Conservation (phyloP, 2,113 vertebrate genomes). For the Gorsachius goisagi region DNA sequence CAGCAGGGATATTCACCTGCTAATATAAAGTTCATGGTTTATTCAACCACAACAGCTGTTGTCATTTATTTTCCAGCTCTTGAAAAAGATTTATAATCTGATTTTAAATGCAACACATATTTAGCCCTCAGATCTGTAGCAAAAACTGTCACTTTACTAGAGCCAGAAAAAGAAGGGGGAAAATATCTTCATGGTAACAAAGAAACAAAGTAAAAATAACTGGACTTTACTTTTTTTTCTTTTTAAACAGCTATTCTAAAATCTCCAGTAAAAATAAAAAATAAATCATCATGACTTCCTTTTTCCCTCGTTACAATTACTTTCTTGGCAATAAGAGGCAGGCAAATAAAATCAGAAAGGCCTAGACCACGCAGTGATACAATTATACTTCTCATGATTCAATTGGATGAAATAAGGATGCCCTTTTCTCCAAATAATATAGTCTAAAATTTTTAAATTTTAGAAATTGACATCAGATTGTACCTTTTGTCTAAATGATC, state of each 20-base stretch:
- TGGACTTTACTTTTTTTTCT: neutral
- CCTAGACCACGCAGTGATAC: neutral
- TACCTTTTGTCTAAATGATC: neutral
- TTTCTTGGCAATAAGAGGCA: neutral
- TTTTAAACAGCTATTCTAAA: neutral
- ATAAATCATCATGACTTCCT: neutral
- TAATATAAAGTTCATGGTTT: conserved; percentile 64
- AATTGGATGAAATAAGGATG: neutral
- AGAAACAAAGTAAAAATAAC: neutral
- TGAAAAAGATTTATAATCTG: conserved; percentile 50
- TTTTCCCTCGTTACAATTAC: neutral
- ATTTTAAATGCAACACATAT: conserved; percentile 37
- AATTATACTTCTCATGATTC: neutral
- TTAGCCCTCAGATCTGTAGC: conserved; percentile 19
- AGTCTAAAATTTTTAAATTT: neutral
- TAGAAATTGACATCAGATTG: neutral
- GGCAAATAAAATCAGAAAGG: neutral
- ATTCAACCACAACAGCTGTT: conserved; percentile 54
- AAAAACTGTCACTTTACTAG: neutral
- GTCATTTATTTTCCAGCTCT: conserved; percentile 52
- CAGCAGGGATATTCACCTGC: conserved; percentile 8
- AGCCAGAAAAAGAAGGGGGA: neutral
- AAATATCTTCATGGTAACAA: neutral
- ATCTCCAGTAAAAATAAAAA: neutral
- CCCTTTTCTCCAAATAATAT: neutral